These are phyloP conservation scores for Dolichallabes microphthalmus DNA, from an alignment of 2,113 vertebrate genomes.

Conservation along the genomic window DNA sequence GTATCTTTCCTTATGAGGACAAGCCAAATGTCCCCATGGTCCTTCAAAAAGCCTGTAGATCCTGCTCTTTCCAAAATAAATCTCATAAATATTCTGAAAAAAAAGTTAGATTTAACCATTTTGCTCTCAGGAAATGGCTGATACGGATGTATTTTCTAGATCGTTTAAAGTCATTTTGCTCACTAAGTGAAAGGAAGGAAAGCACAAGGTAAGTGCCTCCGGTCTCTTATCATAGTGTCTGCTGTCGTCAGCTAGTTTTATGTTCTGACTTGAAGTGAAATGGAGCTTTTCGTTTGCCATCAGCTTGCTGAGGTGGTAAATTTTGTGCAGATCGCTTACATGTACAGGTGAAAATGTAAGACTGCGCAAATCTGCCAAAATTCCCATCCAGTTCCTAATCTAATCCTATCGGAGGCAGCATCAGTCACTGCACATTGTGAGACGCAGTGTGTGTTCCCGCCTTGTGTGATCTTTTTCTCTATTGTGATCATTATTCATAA, in stretches of 20 bases:
- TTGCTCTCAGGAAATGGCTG: not conserved
- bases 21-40: not conserved
- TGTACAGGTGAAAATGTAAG: conserved; percentile 28
- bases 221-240: not conserved
- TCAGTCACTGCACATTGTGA: conserved; percentile 23
- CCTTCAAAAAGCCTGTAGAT: not conserved
- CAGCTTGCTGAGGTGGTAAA: conserved; percentile 14
- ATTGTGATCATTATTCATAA: not conserved
- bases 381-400: conserved; percentile 2
- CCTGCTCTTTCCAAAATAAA: not conserved
- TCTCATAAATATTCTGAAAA: not conserved
- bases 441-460: not conserved
- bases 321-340: conserved; percentile 18
- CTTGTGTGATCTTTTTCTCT: not conserved
- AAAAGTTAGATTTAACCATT: not conserved
- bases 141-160: conserved; percentile 4
- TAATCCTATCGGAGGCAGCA: conserved; percentile 17
- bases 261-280: conserved; percentile 28
- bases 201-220: conserved; percentile 10
- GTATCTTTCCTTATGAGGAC: not conserved
- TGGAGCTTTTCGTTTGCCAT: conserved; percentile 13
- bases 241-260: conserved; percentile 40
- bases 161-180: not conserved
- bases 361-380: conserved; percentile 12
- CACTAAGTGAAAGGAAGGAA: not conserved